These are phyloP conservation scores for Meandrina meandrites DNA, from an alignment of 92 coral and sea anemone genomes.

Conservation along the genomic window DNA sequence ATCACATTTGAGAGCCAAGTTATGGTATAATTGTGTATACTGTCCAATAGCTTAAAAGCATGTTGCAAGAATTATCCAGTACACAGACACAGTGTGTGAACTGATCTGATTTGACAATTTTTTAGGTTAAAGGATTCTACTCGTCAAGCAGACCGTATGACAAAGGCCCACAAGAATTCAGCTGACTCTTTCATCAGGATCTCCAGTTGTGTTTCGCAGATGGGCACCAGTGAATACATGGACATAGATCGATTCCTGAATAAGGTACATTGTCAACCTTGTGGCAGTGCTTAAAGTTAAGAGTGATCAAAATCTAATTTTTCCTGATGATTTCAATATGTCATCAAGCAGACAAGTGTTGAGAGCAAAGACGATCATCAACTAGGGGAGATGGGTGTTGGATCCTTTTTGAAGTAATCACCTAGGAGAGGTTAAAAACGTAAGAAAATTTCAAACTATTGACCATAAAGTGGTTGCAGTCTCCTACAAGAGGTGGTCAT, in stretches of 20 bases:
- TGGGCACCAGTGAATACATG: constrained; percentile 98
- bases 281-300: not conserved
- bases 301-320: not conserved
- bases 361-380: not conserved
- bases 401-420: too few relatives aligned
- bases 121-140: constrained; percentile 84
- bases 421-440: too few relatives aligned
- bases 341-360: not conserved
- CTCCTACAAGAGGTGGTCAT: too few relatives aligned
- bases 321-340: not conserved
- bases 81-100: too few relatives aligned
- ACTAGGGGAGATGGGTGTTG: too few relatives aligned
- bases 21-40: too few relatives aligned
- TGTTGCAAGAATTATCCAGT: too few relatives aligned
- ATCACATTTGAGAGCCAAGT: too few relatives aligned
- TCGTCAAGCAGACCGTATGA: constrained; percentile 87
- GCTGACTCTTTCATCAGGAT: constrained; percentile 94
- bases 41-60: too few relatives aligned
- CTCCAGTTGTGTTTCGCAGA: constrained; percentile 84
- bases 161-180: constrained; percentile 81
- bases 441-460: too few relatives aligned
- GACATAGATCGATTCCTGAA: constrained; percentile 87
- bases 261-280: constrained; percentile 21
- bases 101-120: too few relatives aligned
- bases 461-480: too few relatives aligned